Evolutionary conservation across 2,888 invertebrate genomes (phyloP).

Genomic region (Chrysotoxum bicinctum): DNA sequence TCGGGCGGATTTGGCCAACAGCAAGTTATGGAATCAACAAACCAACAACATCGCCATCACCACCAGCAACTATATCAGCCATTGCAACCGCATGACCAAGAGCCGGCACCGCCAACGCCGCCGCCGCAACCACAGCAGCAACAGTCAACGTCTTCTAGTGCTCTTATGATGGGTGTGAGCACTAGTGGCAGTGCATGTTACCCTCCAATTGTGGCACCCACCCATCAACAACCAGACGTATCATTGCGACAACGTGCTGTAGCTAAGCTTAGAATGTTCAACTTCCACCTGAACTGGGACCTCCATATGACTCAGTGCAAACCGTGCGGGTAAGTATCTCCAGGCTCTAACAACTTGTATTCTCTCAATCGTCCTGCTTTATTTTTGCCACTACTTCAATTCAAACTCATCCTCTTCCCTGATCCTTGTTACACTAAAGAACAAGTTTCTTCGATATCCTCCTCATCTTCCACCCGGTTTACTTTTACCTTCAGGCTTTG

Average conservation of each 20-base stretch:
- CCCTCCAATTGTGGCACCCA: conserved; percentile 66
- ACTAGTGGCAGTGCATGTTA: conserved; percentile 47
- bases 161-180: conserved; percentile 59
- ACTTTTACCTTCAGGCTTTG: conserved; percentile 64
- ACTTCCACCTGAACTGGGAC: conserved; percentile 82
- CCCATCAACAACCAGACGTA: conserved; percentile 77
- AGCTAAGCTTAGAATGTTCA: conserved; percentile 81
- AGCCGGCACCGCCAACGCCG: conserved; percentile 41
- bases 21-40: conserved; percentile 61
- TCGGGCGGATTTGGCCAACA: conserved; percentile 72
- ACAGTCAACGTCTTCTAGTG: conserved; percentile 71
- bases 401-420: conserved; percentile 10
- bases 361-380: conserved; percentile 25
- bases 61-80: conserved; percentile 64
- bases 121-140: conserved; percentile 55
- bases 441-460: conserved; percentile 22
- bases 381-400: conserved; percentile 29
- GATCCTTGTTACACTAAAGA: conserved; percentile 41
- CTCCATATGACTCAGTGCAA: conserved; percentile 82
- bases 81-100: conserved; percentile 52
- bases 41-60: conserved; percentile 66
- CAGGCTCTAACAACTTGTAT: conserved; percentile 20
- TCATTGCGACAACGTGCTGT: conserved; percentile 81
- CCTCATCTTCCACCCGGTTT: conserved; percentile 43
- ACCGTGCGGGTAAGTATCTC: conserved; percentile 80